These are phyloP conservation scores for Carcharodon carcharias DNA, from an alignment of 2,797 vertebrate genomes.

Conservation along the genomic window DNA sequence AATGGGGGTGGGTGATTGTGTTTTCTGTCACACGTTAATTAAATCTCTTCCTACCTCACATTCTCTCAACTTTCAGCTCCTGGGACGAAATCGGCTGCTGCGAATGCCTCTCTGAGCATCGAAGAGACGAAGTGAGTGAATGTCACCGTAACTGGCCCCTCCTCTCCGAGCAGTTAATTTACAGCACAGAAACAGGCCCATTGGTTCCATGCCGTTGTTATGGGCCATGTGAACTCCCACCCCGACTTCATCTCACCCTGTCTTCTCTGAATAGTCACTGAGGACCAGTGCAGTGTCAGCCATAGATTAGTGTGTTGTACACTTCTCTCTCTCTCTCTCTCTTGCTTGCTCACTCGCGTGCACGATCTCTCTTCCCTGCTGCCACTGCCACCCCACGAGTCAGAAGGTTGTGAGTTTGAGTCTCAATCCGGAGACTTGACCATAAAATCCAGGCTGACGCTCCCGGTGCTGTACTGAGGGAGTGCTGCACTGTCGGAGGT, in stretches of 20 bases:
- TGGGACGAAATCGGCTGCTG: slow-evolving; percentile 65
- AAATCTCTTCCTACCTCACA: background rate
- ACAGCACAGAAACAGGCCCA: background rate
- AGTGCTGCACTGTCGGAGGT: background rate
- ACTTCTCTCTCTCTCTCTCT: too few species aligned
- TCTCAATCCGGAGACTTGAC: background rate
- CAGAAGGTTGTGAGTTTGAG: too few species aligned
- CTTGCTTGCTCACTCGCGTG: too few species aligned
- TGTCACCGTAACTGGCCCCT: too few species aligned
- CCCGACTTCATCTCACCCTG: background rate
- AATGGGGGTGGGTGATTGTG: background rate
- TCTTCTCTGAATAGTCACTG: too few species aligned
- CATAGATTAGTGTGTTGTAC: background rate
- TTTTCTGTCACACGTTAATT: too few species aligned
- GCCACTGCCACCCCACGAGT: too few species aligned
- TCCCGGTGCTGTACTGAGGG: background rate
- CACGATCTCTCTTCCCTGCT: too few species aligned
- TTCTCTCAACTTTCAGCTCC: slow-evolving; percentile 46
- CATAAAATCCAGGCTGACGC: background rate
- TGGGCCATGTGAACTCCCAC: background rate
- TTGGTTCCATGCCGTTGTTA: background rate
- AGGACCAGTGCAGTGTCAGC: background rate
- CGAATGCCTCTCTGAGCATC: slow-evolving; percentile 81
- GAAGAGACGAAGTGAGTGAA: slow-evolving; percentile 78
- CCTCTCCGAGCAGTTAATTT: background rate